Evolutionary conservation across 1,140 invertebrate genomes (phyloP), one percentile per base, ranked within the genome.

Genomic region (Papilio machaon): DNA sequence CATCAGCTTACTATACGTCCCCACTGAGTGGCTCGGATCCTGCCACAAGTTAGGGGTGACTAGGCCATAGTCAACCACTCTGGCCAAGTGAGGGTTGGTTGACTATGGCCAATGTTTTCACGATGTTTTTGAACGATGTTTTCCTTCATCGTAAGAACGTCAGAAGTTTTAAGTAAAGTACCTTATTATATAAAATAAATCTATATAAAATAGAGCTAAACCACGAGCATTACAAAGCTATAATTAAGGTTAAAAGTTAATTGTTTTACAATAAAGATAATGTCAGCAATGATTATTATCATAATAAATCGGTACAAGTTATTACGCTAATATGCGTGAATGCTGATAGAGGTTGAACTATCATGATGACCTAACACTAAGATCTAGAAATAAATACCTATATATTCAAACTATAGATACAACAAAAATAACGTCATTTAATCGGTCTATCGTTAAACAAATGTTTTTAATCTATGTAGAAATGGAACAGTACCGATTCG

Each of bases 231-330:
- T 64, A 19, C 64, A 38, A 35, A 11, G 0, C 30, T 70, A 70
- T 70, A 64, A 30, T 64, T 64, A 23, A 70, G 64, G 64, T 70
- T 70, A 70, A 38, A 70, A 23, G 64, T 38, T 70, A 70, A 70
- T 70, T 70, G 64, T 70, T 70, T 70, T 70, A 70, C 64, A 70
- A 70, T 70, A 70, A 70, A 70, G 30, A 70, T 70, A 35, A 70
- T 38, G 64, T 70, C 64, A 11, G 30, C 64, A 70, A 35, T 70
- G 64, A 70, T 70, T 70, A 70, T 35, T 70, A 70, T 70, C 13
- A 70, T 15, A 35, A 70, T 30, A 70, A 70, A 70, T 35, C 64
- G 35, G 15, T 35, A 70, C 23, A 70, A 70, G 64, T 70, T 64
- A 64, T 64, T 70, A 70, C 64, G 30, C 1, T 70, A 70, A 70